These are phyloP conservation scores for Formica selysi DNA, from an alignment of 1,140 invertebrate genomes.

Conservation along the genomic window DNA sequence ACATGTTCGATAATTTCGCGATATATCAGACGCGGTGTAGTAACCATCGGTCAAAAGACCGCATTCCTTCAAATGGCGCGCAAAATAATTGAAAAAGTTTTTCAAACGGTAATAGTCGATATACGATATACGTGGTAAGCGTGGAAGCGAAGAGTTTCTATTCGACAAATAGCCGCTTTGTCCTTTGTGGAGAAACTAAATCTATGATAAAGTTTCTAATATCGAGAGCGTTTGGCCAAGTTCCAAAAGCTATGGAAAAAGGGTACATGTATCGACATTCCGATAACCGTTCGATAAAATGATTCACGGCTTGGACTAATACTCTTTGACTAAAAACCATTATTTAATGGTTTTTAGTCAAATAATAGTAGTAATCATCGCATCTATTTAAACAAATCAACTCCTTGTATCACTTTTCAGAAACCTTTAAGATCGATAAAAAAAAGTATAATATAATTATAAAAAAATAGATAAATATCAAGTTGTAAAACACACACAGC, in stretches of 20 bases:
- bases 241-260: slow-evolving; percentile 45
- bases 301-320: slow-evolving; percentile 9
- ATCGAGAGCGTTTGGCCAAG: slow-evolving; percentile 25
- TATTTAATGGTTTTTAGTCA: no score
- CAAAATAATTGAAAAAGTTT: slow-evolving; percentile 61
- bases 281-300: slow-evolving; percentile 37
- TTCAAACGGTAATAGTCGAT: slow-evolving; percentile 29
- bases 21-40: not conserved
- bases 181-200: slow-evolving; percentile 51
- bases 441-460: not conserved
- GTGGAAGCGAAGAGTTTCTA: slow-evolving; percentile 18
- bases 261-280: not conserved
- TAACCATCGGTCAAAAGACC: not conserved
- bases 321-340: not conserved
- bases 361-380: not conserved
- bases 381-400: not conserved
- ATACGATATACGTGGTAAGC: not conserved
- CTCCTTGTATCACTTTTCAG: not conserved
- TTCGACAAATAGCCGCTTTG: slow-evolving; percentile 47
- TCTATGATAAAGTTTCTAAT: slow-evolving; percentile 49
- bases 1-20: not conserved
- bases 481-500: not conserved
- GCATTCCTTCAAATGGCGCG: no score
- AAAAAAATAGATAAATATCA: not conserved
- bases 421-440: not conserved